Evolutionary conservation across 1,140 invertebrate species (phyloP).

Genomic region (Bemisia tabaci): DNA sequence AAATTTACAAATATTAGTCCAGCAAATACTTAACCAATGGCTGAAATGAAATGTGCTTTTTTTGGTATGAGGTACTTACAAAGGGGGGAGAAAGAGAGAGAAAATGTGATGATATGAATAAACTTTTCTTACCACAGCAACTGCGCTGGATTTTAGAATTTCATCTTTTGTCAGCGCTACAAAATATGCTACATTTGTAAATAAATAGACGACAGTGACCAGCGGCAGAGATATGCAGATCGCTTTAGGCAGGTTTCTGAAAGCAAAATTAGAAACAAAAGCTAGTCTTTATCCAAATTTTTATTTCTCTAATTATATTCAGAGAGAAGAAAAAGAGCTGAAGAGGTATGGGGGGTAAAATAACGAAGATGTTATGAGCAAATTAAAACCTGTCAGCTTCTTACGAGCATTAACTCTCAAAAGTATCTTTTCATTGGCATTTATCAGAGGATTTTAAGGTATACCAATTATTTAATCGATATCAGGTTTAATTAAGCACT

Average conservation of each 20-base stretch:
- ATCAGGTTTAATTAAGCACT: no score
- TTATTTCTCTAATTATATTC: conserved; percentile 2
- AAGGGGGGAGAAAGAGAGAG: background rate
- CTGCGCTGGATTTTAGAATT: conserved; percentile 69
- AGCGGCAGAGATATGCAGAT: conserved; percentile 85
- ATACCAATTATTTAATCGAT: no score
- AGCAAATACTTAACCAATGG: no score
- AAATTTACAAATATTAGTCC: no score
- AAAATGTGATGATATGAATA: background rate
- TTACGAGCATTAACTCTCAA: no score
- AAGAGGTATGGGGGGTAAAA: no score
- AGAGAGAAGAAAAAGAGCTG: background rate
- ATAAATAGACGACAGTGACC: conserved; percentile 74
- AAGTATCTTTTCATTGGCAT: no score
- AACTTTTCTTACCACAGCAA: conserved; percentile 59
- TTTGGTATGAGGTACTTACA: no score
- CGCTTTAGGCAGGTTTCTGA: conserved; percentile 72
- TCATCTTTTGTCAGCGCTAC: conserved; percentile 65
- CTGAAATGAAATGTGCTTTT: no score
- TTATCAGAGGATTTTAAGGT: no score
- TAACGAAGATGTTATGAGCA: no score
- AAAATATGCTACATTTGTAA: conserved; percentile 85
- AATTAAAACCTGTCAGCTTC: no score
- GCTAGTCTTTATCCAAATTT: conserved; percentile 12
- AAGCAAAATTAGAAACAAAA: conserved; percentile 12